Conservation (phyloP, 2,888 invertebrate species). For the Alviniconcha strummeri region DNA sequence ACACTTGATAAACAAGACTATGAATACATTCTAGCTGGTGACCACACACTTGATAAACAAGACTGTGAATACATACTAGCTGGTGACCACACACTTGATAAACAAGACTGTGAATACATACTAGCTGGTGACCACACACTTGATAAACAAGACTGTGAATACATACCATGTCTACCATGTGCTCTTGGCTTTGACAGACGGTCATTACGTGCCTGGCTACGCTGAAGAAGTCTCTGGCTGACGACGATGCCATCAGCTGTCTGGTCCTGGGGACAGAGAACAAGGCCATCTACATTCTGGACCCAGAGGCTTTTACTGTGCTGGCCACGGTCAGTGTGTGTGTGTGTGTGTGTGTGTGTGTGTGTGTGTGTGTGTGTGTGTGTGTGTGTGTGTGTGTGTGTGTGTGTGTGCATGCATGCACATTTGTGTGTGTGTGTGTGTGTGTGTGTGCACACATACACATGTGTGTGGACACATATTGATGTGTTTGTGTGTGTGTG, state of each 20-base stretch:
- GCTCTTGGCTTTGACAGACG: constrained; percentile 72
- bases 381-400: background rate
- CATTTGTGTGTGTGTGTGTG: background rate
- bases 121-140: too few species aligned
- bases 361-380: background rate
- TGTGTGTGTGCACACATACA: background rate
- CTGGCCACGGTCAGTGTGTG: constrained; percentile 76
- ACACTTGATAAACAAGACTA: too few species aligned
- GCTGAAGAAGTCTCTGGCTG: constrained; percentile 84
- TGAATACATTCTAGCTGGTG: too few species aligned
- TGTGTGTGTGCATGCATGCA: background rate
- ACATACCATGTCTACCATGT: background rate
- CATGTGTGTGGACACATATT: background rate
- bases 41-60: too few species aligned
- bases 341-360: constrained; percentile 1
- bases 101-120: too few species aligned
- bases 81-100: too few species aligned
- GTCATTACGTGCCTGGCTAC: constrained; percentile 87
- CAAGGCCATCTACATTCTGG: constrained; percentile 88
- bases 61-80: too few species aligned
- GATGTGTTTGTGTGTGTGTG: background rate
- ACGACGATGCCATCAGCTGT: constrained; percentile 85
- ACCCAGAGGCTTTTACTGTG: constrained; percentile 91
- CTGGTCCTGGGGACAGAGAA: constrained; percentile 92
- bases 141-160: too few species aligned